Evolutionary conservation across 2,113 vertebrate genomes (phyloP).

Genomic region (Nettapus auritus): DNA sequence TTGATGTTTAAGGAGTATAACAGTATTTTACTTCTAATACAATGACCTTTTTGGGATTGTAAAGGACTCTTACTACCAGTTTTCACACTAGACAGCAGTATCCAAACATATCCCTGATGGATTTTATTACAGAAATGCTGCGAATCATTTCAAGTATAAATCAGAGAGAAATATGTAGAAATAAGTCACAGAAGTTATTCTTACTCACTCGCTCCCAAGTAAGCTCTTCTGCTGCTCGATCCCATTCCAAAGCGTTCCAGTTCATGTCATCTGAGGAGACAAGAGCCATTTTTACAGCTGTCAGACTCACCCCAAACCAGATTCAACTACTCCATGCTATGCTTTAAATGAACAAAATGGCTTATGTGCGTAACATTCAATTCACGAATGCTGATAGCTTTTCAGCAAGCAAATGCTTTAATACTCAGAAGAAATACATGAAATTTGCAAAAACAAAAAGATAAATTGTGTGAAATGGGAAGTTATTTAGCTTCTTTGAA

Average conservation of each 20-base stretch:
- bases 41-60: not conserved
- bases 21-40: not conserved
- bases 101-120: not conserved
- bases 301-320: not conserved
- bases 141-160: not conserved
- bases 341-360: not conserved
- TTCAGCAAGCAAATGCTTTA: not conserved
- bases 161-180: not conserved
- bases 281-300: conserved; percentile 6
- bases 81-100: not conserved
- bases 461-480: not conserved
- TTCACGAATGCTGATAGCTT: not conserved
- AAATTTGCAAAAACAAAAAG: not conserved
- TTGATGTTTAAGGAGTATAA: not conserved
- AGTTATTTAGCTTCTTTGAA: not conserved
- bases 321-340: not conserved
- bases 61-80: not conserved
- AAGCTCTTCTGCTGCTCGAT: conserved; percentile 95
- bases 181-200: not conserved
- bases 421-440: not conserved
- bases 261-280: conserved; percentile 90
- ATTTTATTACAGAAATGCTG: not conserved
- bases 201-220: conserved; percentile 93
- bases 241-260: conserved; percentile 98
- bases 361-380: not conserved